phyloP scores from a whole-genome alignment of 1,140 invertebrate species.

The Neodiprion pinetum region DNA sequence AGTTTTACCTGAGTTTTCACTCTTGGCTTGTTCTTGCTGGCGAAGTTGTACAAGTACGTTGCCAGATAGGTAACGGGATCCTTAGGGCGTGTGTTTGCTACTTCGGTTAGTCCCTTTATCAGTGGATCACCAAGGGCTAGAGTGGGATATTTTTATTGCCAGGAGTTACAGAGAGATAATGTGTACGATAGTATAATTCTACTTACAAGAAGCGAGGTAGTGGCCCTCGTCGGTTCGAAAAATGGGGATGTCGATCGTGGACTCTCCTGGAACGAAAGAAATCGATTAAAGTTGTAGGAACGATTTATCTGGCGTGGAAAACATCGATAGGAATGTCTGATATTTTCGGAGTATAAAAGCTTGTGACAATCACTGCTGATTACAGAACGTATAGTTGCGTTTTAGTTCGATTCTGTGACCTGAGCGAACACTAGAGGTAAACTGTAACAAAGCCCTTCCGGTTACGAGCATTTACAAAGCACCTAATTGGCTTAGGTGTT shows the following conservation, averaged over 20 bases:
- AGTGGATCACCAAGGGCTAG: constrained; percentile 85
- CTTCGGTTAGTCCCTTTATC: constrained; percentile 85
- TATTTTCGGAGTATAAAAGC: too few species aligned
- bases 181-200: constrained; percentile 15
- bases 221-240: constrained; percentile 83
- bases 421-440: neutral
- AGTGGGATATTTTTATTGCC: constrained; percentile 12
- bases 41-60: constrained; percentile 80
- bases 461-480: too few species aligned
- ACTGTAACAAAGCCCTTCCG: neutral
- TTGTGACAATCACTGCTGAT: too few species aligned
- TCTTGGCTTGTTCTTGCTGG: constrained; percentile 61
- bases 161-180: neutral
- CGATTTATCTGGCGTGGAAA: constrained; percentile 16
- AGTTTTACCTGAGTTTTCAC: constrained; percentile 26
- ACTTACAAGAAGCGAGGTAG: constrained; percentile 82
- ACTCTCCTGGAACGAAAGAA: constrained; percentile 58
- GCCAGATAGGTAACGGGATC: constrained; percentile 85
- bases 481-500: too few species aligned
- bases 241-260: constrained; percentile 73
- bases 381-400: neutral
- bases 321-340: neutral
- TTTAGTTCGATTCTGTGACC: neutral
- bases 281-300: constrained; percentile 32
- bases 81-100: constrained; percentile 79